Percentiles rank a stretch among this genome's conserved stretches.
phyloP scores from a whole-genome alignment of 2,888 invertebrate genomes.

The Limenitis camilla region DNA sequence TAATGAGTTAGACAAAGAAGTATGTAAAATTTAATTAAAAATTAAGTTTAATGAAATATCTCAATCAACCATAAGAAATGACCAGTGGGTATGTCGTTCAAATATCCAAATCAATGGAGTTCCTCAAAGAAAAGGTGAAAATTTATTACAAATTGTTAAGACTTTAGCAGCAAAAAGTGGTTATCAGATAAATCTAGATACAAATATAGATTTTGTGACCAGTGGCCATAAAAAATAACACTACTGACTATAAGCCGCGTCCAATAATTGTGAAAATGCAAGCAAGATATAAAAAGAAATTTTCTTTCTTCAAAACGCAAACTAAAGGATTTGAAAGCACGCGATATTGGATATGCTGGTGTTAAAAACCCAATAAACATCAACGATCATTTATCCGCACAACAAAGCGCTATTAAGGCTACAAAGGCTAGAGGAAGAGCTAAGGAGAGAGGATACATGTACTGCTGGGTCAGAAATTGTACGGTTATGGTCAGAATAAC shows the following conservation, averaged over 20 bases:
- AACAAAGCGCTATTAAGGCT: not conserved
- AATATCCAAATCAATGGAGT: conserved; percentile 3
- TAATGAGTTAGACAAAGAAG: too few relatives aligned
- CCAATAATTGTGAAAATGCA: not conserved
- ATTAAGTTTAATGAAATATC: not conserved
- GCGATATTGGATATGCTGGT: too few relatives aligned
- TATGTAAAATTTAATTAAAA: not conserved
- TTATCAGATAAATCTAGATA: not conserved
- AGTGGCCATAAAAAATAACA: too few relatives aligned
- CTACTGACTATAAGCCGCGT: too few relatives aligned
- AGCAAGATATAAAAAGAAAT: conserved; percentile 5
- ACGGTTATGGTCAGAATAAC: too few relatives aligned
- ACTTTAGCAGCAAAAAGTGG: not conserved
- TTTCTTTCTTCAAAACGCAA: not conserved
- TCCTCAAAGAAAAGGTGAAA: not conserved
- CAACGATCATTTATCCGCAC: not conserved
- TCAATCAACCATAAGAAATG: not conserved
- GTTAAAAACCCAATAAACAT: too few relatives aligned
- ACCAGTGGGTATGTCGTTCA: conserved; percentile 2
- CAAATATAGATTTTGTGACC: too few relatives aligned
- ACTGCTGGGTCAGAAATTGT: too few relatives aligned
- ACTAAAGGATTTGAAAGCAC: too few relatives aligned
- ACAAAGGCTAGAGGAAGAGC: not conserved
- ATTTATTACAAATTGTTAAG: not conserved
- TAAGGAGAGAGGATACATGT: not conserved